Conservation (phyloP, 2,888 invertebrate species). For the Mimas tiliae region DNA sequence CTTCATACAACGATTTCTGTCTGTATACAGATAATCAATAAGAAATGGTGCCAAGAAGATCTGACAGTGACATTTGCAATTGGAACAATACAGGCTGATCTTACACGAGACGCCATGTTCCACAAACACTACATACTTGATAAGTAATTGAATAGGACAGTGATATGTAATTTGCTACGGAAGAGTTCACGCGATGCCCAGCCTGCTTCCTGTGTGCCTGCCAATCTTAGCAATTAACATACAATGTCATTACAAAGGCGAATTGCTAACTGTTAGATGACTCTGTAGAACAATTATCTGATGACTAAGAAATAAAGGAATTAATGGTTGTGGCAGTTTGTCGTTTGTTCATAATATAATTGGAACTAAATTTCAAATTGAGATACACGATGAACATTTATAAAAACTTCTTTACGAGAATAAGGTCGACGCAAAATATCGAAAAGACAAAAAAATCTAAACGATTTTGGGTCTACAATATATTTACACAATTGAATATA, state of each 20-base stretch:
- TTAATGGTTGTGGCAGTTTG: not conserved
- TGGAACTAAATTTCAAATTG: too few relatives aligned
- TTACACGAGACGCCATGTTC: too few relatives aligned
- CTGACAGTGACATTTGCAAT: not conserved
- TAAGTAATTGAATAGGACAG: not conserved
- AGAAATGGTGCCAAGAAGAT: too few relatives aligned
- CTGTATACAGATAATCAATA: too few relatives aligned
- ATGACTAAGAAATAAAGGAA: not conserved
- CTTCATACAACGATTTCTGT: too few relatives aligned
- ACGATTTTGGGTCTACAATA: too few relatives aligned
- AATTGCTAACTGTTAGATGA: conserved; percentile 1
- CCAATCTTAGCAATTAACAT: conserved; percentile 16
- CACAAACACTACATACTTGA: not conserved
- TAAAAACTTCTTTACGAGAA: too few relatives aligned
- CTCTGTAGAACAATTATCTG: conserved; percentile 4
- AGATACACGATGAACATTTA: too few relatives aligned
- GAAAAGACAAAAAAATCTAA: too few relatives aligned
- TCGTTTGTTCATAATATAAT: not conserved
- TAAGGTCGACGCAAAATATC: too few relatives aligned
- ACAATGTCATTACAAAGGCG: conserved; percentile 8
- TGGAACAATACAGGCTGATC: not conserved
- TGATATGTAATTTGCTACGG: not conserved
- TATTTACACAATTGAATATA: too few relatives aligned
- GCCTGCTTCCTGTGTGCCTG: conserved; percentile 6
- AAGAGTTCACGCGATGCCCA: not conserved